phyloP scores from a whole-genome alignment of 1,140 invertebrate genomes.

The Ruditapes philippinarum region DNA sequence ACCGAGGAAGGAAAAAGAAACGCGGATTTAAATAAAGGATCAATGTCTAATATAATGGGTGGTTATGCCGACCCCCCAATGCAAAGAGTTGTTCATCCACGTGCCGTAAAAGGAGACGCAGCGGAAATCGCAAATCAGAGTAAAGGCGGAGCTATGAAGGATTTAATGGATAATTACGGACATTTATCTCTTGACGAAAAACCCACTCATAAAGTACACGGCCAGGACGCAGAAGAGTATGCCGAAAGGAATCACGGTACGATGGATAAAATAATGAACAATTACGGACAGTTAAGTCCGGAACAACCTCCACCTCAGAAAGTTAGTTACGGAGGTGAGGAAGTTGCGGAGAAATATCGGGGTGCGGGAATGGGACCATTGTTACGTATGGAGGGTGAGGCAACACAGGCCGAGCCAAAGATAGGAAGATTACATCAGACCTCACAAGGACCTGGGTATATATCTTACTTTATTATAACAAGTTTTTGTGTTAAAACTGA shows the following conservation, averaged over 20 bases:
- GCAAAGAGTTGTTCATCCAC: conserved; percentile 75
- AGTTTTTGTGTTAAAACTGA: no score
- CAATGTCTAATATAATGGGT: conserved; percentile 80
- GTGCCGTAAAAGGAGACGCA: conserved; percentile 77
- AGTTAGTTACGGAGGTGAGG: conserved; percentile 81
- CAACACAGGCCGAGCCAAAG: conserved; percentile 74
- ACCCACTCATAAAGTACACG: conserved; percentile 77
- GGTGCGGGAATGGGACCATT: conserved; percentile 83
- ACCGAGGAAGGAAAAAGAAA: conserved; percentile 75
- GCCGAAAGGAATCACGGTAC: conserved; percentile 81
- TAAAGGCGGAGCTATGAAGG: conserved; percentile 82
- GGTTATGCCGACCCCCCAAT: conserved; percentile 79
- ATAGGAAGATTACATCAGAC: conserved; percentile 78
- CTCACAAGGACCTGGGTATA: conserved; percentile 80
- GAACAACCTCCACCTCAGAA: conserved; percentile 74
- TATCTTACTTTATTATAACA: no score
- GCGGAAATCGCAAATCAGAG: conserved; percentile 76
- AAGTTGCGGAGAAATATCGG: conserved; percentile 80
- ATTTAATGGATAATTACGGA: conserved; percentile 83
- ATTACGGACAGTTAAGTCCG: conserved; percentile 77
- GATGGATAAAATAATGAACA: conserved; percentile 79
- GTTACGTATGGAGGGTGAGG: conserved; percentile 79
- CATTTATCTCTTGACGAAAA: conserved; percentile 69
- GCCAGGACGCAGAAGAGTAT: conserved; percentile 80
- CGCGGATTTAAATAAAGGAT: conserved; percentile 79